A percentile compares a stretch with the other conserved stretches of the same genome.
Evolutionary conservation across 2,113 vertebrate species (phyloP).

Genomic region (Thymallus thymallus): DNA sequence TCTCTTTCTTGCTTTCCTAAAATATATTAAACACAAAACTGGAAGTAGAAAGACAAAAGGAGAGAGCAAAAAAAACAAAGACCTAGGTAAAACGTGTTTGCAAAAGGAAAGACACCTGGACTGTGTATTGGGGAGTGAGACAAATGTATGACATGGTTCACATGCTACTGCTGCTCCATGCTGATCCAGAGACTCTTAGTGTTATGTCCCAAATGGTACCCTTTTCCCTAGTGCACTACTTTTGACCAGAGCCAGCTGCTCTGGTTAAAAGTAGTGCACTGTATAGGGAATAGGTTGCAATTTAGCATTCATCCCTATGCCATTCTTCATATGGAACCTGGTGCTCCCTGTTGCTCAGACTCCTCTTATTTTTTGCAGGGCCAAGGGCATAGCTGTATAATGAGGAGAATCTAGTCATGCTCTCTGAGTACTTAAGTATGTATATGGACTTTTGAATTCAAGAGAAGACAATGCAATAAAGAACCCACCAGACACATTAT

Average conservation of each 20-base stretch:
- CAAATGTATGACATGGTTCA: neutral
- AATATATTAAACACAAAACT: neutral
- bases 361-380: neutral
- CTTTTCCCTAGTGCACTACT: too few relatives aligned
- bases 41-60: neutral
- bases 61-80: neutral
- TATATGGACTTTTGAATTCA: neutral
- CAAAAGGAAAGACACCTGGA: neutral
- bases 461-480: neutral
- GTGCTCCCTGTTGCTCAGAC: too few relatives aligned
- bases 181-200: neutral
- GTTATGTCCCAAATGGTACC: too few relatives aligned
- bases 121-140: neutral
- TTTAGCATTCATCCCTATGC: too few relatives aligned
- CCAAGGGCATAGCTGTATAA: constrained; percentile 11
- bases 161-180: neutral
- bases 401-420: neutral
- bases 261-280: too few relatives aligned
- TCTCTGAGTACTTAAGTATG: constrained; percentile 6
- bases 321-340: too few relatives aligned
- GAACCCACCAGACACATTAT: constrained; percentile 4
- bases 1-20: neutral
- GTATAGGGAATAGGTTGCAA: too few relatives aligned
- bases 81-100: neutral
- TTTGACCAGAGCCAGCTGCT: too few relatives aligned